Evolutionary conservation across 2,797 vertebrate species (phyloP).

Genomic region (Melanotaenia nigrans): DNA sequence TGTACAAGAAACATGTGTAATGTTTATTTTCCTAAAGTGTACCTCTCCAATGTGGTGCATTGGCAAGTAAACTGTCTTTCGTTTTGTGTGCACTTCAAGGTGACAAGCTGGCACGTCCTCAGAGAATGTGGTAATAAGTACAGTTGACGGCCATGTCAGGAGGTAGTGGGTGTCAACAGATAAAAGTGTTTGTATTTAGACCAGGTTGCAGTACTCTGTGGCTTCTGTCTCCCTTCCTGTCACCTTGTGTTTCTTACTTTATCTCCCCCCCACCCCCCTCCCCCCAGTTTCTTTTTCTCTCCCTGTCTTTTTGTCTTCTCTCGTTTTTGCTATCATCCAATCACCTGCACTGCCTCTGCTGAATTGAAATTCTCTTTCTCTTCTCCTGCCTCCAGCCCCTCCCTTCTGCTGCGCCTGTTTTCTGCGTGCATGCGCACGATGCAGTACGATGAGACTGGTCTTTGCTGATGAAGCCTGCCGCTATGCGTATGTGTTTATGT

Average conservation of each 20-base stretch:
- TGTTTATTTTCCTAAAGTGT: constrained; percentile 22
- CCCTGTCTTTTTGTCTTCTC: neutral
- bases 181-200: constrained; percentile 77
- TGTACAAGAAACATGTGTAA: constrained; percentile 30
- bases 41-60: constrained; percentile 17
- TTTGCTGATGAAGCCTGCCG: constrained; percentile 54
- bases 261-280: constrained; percentile 49
- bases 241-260: constrained; percentile 67
- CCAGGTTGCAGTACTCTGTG: constrained; percentile 63
- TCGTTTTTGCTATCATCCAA: constrained; percentile 26
- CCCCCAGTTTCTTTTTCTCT: constrained; percentile 22
- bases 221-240: constrained; percentile 64
- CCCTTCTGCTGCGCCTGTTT: constrained; percentile 30
- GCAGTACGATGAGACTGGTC: constrained; percentile 45
- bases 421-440: constrained; percentile 28
- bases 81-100: constrained; percentile 44
- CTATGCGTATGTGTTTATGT: constrained; percentile 24
- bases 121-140: constrained; percentile 74
- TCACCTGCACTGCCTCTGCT: constrained; percentile 46
- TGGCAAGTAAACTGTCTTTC: constrained; percentile 44
- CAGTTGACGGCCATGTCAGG: constrained; percentile 74
- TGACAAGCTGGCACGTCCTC: constrained; percentile 59
- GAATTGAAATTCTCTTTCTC: constrained; percentile 50
- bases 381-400: constrained; percentile 12
- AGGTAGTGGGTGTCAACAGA: constrained; percentile 78